Base-by-base conservation (phyloP, 2,888 invertebrate genomes). In the Baronia brevicornis region DNA sequence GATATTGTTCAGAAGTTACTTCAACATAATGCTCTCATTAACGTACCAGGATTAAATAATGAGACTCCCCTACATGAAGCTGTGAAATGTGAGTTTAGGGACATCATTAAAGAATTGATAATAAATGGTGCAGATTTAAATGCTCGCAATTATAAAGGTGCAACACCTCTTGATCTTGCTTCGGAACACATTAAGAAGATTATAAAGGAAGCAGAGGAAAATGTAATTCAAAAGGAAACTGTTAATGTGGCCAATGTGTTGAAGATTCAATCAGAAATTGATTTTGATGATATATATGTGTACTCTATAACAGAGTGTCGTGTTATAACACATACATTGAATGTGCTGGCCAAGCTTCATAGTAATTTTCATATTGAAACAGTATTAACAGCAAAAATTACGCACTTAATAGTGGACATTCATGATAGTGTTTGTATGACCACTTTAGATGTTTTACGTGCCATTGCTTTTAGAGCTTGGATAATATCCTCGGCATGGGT, bases 51-150 rank as follows among this genome's bases (percentile, higher is more conserved):
- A 0, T 65, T 64, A 25, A 68, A 86, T 2, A 88, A 89, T 33
- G 88, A 87, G 48, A 91, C 90, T 5, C 88, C 91, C 0, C 64
- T 92, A 17, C 91, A 91, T 40, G 90, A 90, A 55, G 91, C 91
- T 2, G 82, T 87, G 0, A 48, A 75, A 23, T 79, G 71, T 28
- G 68, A 85, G 14, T 65, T 77, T 22, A 37, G 62, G n/a, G 72
- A 79, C 8, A 85, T 88, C 36, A 86, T 87, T 0, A 64, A 71
- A 27, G 72, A 89, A 35, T 68, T 92, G 2, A 72, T 91, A 2
- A 70, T 65, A 3, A 62, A 85, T 40, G 88, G 89, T 13, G 91
- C 91, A 0, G 73, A 78, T 45, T 54, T 69, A 5, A 60, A 86
- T 21, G 68, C 80, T 3, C 74, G 85, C 19, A 88, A 89, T 41